These are phyloP conservation scores for Erithacus rubecula DNA, from an alignment of 2,797 vertebrate genomes.

Conservation along the genomic window DNA sequence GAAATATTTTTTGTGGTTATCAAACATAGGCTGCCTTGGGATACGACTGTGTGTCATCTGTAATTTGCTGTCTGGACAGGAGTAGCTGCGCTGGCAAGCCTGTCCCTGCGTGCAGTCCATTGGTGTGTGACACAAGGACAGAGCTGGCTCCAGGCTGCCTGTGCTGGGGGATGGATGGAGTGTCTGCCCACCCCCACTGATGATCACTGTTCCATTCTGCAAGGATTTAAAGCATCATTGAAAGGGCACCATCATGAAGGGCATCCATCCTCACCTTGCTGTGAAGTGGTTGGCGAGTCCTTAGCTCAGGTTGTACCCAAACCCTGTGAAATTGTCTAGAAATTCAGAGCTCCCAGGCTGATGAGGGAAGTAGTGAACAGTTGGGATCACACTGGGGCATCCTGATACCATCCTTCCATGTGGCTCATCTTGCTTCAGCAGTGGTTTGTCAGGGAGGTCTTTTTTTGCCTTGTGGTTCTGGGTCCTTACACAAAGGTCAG, in stretches of 20 bases:
- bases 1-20: not conserved
- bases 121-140: not conserved
- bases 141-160: not conserved
- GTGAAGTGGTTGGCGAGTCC: not conserved
- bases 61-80: not conserved
- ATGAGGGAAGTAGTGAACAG: not conserved
- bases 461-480: not conserved
- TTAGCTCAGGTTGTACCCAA: not conserved
- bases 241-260: not conserved
- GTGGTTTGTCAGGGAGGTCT: not conserved
- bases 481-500: not conserved
- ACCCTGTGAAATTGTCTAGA: not conserved
- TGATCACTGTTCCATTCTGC: not conserved
- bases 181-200: not conserved
- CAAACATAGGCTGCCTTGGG: not conserved
- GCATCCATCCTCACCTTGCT: accelerated
- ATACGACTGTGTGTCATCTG: accelerated
- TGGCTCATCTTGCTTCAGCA: not conserved
- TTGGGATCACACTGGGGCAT: not conserved
- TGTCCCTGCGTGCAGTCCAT: accelerated
- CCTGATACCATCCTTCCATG: accelerated
- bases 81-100: accelerated
- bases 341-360: not conserved
- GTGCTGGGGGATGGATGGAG: not conserved
- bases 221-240: not conserved